Evolutionary conservation across 1,140 invertebrate genomes (phyloP), one percentile per base, ranked within the genome.

Genomic region (Drusus annulatus): DNA sequence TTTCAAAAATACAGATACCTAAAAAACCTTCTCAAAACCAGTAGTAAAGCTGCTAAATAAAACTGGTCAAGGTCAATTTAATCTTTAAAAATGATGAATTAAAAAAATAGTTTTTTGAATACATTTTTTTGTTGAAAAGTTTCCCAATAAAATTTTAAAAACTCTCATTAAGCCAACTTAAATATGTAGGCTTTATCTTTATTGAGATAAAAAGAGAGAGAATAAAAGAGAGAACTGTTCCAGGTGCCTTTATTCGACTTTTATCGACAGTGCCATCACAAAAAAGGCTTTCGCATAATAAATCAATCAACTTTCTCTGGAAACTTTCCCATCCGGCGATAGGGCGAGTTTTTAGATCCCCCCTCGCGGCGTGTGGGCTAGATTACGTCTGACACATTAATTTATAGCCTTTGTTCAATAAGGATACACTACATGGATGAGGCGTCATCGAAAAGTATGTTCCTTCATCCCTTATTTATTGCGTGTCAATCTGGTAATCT

Each of bases 281-380:
- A 77, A 60, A 77, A 77, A 77, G 60, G 36, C 36, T 68, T 60
- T 23, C 56, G 69, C 28, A 52, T 75, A 79, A 81, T 81, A 81
- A 81, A 81, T 81, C 80, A 81, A 81, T 81, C 80, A 81, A 81
- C 76, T 81, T 79, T 81, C 60, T 2, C 8, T 45, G 36, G 36
- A 45, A 45, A 45, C 8, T 36, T 31, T 65, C 62, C 25, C 62
- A n/a, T n/a, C 23, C 7, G 62, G 62, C 23, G 62, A 65, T 65
- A 28, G 16, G 21, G 10, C 62, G 36, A 45, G 36, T 45, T 45
- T 45, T 45, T 45, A 45, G 36, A 45, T 16, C 62, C 23, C 16
- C 21, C 21, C 13, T 28, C 23, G 10, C 62, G 13, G 21, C 62
- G 21, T 45, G 62, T 28, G 21, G 28, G 62, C 4, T 19, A 76